Evolutionary conservation across 2,888 invertebrate species (phyloP), one percentile per base, ranked within the genome.

Genomic region (Campaea margaritaria): DNA sequence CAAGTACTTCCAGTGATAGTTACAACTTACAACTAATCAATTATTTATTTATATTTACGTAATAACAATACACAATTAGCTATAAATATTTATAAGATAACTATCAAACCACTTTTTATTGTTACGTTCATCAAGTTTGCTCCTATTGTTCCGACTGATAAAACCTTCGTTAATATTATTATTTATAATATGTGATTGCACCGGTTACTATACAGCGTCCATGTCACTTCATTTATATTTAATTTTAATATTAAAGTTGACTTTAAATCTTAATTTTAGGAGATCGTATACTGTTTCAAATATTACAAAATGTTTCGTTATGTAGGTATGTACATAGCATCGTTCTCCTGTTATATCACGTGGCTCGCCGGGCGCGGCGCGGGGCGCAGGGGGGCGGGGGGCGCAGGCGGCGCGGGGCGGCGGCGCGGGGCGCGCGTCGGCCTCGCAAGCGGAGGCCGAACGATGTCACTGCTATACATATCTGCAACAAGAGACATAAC

Each of bases 21-120:
- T 89, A 88, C 87, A 89, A 82, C 90, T 92, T 91, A 91, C 84
- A 87, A 91, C 90, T 91, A 91, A 82, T 91, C 85, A 91, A 91
- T 91, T 91, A 89, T 89, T 89, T 90, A 89, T 90, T 91, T 91
- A 91, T 91, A 90, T 90, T 89, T 91, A 91, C 88, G 89, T 90
- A 87, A 89, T 92, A 92, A 92, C 92, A 92, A 91, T 92, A 92
- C 91, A 92, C 92, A 91, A 90, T 92, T 92, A 91, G 91, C 92
- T 92, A 92, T 92, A 92, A 92, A 92, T 92, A 92, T 91, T 89
- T 91, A 91, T 92, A 92, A 81, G 91, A 88, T 90, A 89, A 90
- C 91, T 91, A 91, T 91, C 85, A 90, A 92, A 91, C 89, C 85
- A 79, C 85, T 80, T 89, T 88, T 89, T 88, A 87, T 90, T 88